These are phyloP conservation scores for Microtus pennsylvanicus DNA, from an alignment of 2,113 vertebrate species.

Conservation along the genomic window DNA sequence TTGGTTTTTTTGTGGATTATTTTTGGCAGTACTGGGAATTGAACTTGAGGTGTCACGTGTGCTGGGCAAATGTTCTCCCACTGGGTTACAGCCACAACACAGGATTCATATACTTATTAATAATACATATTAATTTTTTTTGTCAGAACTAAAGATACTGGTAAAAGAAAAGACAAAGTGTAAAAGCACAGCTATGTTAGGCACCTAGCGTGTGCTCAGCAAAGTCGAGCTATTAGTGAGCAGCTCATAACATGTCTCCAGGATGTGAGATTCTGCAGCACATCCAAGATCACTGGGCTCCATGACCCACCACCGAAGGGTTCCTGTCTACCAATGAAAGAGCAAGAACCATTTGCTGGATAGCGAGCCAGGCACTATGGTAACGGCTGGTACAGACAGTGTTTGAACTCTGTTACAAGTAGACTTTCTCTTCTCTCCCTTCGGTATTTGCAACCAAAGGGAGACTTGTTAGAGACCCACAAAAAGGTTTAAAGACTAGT, in stretches of 20 bases:
- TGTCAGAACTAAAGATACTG: background rate
- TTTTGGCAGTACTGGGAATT: background rate
- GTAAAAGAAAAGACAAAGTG: background rate
- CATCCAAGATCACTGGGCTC: background rate
- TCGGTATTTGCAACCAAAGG: background rate
- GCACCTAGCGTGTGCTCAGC: background rate
- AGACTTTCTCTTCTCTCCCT: background rate
- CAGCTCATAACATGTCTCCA: background rate
- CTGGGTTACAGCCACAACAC: background rate
- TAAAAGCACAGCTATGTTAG: background rate
- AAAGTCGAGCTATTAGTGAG: background rate
- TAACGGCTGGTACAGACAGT: background rate
- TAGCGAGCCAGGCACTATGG: accelerated
- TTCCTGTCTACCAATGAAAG: background rate
- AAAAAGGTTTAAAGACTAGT: background rate
- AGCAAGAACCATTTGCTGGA: background rate
- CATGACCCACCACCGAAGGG: background rate
- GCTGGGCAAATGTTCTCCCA: background rate
- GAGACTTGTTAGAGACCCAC: background rate
- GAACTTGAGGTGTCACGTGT: background rate
- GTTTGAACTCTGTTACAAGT: background rate
- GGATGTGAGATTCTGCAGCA: background rate
- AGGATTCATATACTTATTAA: background rate
- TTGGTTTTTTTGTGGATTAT: background rate
- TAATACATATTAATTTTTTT: background rate